Evolutionary conservation across 1,140 invertebrate genomes (phyloP).

Genomic region (Geopemphigus sp.): DNA sequence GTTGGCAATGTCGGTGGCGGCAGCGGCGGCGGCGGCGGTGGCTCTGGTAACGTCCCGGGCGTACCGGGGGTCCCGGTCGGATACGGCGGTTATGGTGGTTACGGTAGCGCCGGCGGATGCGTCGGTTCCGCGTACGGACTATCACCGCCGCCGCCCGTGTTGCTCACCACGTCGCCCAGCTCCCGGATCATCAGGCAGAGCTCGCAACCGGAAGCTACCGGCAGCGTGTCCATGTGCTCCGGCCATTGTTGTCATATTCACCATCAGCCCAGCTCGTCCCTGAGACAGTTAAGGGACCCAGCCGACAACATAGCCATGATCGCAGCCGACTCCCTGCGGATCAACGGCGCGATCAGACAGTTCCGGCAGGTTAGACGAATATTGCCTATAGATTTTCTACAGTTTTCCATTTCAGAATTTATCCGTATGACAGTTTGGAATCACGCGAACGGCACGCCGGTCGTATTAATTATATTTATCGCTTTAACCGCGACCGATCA

Average conservation of each 20-base stretch:
- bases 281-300: constrained; percentile 78
- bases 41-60: neutral
- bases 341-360: constrained; percentile 93
- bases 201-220: constrained; percentile 75
- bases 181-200: constrained; percentile 83
- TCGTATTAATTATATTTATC: too few relatives aligned
- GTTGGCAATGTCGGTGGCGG: neutral
- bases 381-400: too few relatives aligned
- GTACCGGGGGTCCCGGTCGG: neutral
- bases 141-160: constrained; percentile 63
- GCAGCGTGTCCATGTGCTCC: constrained; percentile 52
- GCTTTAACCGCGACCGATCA: too few relatives aligned
- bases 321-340: constrained; percentile 91
- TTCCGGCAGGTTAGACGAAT: constrained; percentile 86
- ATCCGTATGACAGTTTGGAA: too few relatives aligned
- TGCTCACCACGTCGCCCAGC: constrained; percentile 68
- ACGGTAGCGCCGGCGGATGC: neutral
- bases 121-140: constrained; percentile 14
- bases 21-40: neutral
- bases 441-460: too few relatives aligned
- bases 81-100: neutral
- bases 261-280: constrained; percentile 62
- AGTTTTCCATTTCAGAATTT: too few relatives aligned
- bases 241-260: constrained; percentile 51
- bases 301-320: constrained; percentile 91